These are phyloP conservation scores for Phasianus colchicus DNA, from an alignment of 2,113 vertebrate genomes.

Conservation along the genomic window DNA sequence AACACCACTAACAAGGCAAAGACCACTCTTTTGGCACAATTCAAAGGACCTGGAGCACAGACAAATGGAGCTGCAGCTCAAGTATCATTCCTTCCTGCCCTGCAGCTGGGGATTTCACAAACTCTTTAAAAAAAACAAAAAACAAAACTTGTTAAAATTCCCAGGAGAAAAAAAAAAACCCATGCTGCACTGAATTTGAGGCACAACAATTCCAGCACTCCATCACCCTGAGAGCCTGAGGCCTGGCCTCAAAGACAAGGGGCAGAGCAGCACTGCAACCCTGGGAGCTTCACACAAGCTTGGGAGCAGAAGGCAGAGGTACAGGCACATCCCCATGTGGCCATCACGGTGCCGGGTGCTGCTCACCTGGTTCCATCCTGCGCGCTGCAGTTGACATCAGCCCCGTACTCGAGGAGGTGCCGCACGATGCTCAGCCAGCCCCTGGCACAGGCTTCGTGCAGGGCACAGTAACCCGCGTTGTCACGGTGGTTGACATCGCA, in stretches of 20 bases:
- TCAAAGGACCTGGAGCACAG: neutral
- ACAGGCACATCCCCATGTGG: neutral
- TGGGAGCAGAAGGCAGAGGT: rapidly evolving
- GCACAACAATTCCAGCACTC: neutral
- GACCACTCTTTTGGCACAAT: neutral
- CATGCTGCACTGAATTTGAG: neutral
- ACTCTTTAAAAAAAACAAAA: too few species aligned
- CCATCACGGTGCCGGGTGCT: neutral
- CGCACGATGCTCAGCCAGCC: slow-evolving; percentile 93
- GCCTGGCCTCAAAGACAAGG: rapidly evolving
- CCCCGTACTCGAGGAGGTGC: slow-evolving; percentile 92
- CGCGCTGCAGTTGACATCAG: slow-evolving; percentile 95
- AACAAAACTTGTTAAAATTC: neutral
- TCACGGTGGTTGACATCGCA: slow-evolving; percentile 95
- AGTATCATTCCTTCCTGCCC: neutral
- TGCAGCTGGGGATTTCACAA: neutral
- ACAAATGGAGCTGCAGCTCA: neutral
- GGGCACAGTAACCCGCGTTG: slow-evolving; percentile 93
- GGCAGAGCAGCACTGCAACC: neutral
- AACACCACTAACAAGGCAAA: neutral
- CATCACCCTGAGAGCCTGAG: rapidly evolving
- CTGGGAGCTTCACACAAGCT: neutral
- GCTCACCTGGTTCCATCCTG: slow-evolving; percentile 94
- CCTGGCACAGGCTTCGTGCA: slow-evolving; percentile 92
- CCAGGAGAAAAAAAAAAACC: neutral